A percentile compares a stretch with the other conserved stretches of the same genome.
These are phyloP conservation scores for Callithrix jacchus DNA, from an alignment of 2,113 vertebrate species.

Conservation along the genomic window DNA sequence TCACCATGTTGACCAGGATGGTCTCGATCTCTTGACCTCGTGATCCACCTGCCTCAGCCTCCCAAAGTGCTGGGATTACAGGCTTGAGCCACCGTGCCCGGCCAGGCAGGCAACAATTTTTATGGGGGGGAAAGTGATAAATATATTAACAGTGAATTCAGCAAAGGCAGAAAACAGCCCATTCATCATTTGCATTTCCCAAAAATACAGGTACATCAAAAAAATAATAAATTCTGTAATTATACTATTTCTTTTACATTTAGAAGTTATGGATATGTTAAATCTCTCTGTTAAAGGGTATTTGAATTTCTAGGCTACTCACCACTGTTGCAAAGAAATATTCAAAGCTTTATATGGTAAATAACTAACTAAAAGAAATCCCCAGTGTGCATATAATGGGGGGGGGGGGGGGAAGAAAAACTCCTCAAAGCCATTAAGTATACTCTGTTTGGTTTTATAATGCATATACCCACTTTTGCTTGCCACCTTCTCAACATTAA, in stretches of 20 bases:
- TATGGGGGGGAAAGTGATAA: neutral
- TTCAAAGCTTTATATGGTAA: neutral
- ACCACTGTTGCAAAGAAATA: slow-evolving; percentile 3
- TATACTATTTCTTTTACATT: neutral
- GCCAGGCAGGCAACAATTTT: neutral
- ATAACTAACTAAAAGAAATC: neutral
- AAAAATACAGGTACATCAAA: neutral
- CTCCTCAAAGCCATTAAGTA: neutral
- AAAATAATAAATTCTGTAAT: neutral
- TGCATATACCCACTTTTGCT: neutral
- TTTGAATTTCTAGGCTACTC: slow-evolving; percentile 1
- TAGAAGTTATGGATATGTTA: neutral
- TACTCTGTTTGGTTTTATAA: neutral
- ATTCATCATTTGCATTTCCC: neutral
- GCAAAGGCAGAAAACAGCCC: neutral
- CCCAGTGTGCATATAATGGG: neutral
- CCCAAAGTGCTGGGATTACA: too few relatives aligned
- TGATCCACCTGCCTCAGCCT: too few relatives aligned
- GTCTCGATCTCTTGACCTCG: too few relatives aligned
- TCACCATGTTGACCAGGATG: too few relatives aligned
- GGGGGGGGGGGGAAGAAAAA: neutral
- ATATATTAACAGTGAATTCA: neutral
- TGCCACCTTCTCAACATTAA: neutral
- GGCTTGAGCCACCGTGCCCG: too few relatives aligned
- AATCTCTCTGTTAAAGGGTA: neutral